Evolutionary conservation across 35 echinoderm and acorn worm species (phyloP).

Genomic region (Holothuria glaberrima): DNA sequence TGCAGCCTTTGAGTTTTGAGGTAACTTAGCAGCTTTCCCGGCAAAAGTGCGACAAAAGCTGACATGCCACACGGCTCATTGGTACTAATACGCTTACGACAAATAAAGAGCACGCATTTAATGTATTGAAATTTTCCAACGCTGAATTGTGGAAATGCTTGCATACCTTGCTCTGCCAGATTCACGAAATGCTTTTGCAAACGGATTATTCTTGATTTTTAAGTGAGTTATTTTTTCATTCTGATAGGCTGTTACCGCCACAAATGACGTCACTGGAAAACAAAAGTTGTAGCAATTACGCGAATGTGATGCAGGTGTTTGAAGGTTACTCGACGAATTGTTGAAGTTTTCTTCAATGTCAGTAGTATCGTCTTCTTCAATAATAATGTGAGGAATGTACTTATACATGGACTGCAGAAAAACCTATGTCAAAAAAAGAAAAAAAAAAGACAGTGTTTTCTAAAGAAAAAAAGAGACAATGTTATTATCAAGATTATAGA

Average conservation of each 20-base stretch:
- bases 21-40: too few relatives aligned
- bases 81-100: too few relatives aligned
- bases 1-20: too few relatives aligned
- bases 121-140: neutral
- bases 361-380: conserved; percentile 5
- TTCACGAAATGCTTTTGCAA: conserved; percentile 95
- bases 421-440: conserved; percentile 44
- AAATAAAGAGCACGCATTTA: too few relatives aligned
- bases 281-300: neutral
- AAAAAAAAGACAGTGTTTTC: neutral
- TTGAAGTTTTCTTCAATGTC: neutral
- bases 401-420: conserved; percentile 97
- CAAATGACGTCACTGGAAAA: conserved; percentile 76
- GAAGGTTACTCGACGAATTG: neutral
- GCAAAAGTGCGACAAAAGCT: too few relatives aligned
- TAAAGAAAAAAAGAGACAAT: neutral
- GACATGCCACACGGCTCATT: too few relatives aligned
- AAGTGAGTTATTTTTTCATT: conserved; percentile 89
- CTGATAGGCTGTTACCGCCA: conserved; percentile 95
- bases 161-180: conserved; percentile 80
- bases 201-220: conserved; percentile 97
- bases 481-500: too few relatives aligned
- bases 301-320: neutral
- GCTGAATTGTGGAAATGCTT: neutral
- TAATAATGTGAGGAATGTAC: conserved; percentile 79